Base-by-base conservation (phyloP, 92 coral and sea anemone genomes). In the Zoanthus sansibaricus region DNA sequence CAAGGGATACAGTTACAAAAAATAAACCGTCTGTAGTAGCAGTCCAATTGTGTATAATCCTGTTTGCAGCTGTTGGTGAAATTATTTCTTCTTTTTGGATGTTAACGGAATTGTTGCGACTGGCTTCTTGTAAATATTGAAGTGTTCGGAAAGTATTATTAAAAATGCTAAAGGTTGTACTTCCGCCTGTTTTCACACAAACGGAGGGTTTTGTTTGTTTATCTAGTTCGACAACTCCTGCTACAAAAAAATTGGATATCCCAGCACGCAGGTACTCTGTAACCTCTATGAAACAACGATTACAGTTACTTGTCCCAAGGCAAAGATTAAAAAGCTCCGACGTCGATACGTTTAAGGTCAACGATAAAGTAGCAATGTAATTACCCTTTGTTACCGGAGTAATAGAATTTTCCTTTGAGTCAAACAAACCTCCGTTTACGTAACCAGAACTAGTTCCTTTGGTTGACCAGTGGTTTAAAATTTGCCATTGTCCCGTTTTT, bases 381-480 rank as follows among this genome's bases (percentile, higher is more conserved):
- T 33, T 42, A 17, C 83, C 83, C n/a, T 78, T 78, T 7, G 8
- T 61, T 46, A 7, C 20, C 6, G 44, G 21, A 7, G 48, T 32
- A 17, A 71, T 42, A 17, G 72, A 59, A 20, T 9, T 61, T 33
- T 72, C 83, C 15, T 78, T 58, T 58, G 83, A 71, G 31, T 61
- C 33, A 78, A 59, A 42, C 31, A 78, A 9, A 54, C 33, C 71
- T 59, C 83, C 83, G 33, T 37, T 78, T 2, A 79, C 37, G 44
- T 79, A 79, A 3, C 84, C 72, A 42, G 84, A 59, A 62, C 55
- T 18, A 18, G 72, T 62, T 61, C 84, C 84, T 61, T 79, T 79
- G 51, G 84, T 79, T 7, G 84, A 79, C 84, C 84, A 79, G 25
- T 25, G 6, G 37, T 62, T 62, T 68, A 61, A 61, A 17, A 62